These are phyloP conservation scores for Rhea americana DNA, from an alignment of 2,113 vertebrate genomes.

Conservation along the genomic window DNA sequence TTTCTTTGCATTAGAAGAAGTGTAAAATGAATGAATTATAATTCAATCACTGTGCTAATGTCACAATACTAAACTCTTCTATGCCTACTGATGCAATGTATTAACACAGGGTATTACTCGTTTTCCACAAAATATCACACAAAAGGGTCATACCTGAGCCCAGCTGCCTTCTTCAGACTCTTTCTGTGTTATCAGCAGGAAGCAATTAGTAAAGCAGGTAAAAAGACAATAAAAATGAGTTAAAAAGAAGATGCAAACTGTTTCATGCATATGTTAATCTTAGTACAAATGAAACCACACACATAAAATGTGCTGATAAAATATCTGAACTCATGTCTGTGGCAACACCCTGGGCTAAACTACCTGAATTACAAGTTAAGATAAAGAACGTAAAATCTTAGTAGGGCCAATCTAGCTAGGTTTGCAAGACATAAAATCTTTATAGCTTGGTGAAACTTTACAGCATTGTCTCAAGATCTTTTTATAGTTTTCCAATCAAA, in stretches of 20 bases:
- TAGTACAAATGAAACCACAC: neutral
- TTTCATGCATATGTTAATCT: neutral
- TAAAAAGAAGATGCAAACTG: neutral
- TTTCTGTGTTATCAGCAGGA: slow-evolving; percentile 81
- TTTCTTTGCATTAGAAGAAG: neutral
- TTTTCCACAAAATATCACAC: neutral
- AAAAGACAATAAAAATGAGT: slow-evolving; percentile 59
- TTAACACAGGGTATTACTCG: neutral
- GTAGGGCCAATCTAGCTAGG: neutral
- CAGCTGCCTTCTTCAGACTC: slow-evolving; percentile 97
- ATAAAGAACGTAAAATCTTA: neutral
- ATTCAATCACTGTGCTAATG: neutral
- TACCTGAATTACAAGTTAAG: neutral
- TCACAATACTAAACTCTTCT: neutral
- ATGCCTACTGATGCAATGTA: neutral
- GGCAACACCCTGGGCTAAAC: neutral
- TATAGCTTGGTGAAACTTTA: neutral
- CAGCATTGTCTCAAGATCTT: neutral
- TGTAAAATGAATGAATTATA: neutral
- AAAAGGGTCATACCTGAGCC: slow-evolving; percentile 88
- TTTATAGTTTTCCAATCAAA: neutral
- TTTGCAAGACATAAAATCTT: neutral
- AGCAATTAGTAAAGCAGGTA: slow-evolving; percentile 65
- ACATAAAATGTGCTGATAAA: neutral
- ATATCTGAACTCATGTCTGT: neutral